Conservation (phyloP, 2,113 vertebrate genomes). For the Pseudorhombus dupliciocellatus region DNA sequence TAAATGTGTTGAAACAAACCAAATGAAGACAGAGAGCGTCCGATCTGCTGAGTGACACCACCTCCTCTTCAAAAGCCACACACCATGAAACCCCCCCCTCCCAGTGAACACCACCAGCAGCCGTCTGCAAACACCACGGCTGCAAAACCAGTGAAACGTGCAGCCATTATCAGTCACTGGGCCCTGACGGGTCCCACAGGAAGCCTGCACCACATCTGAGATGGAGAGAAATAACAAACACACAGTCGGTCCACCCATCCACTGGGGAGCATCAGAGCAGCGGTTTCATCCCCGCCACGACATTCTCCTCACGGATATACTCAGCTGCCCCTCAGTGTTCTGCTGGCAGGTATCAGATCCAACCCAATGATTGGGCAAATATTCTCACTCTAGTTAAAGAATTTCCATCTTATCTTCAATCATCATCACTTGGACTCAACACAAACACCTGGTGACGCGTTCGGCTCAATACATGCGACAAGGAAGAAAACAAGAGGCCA, state of each 20-base stretch:
- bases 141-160: slow-evolving; percentile 44
- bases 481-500: slow-evolving; percentile 1
- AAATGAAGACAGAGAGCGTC: slow-evolving; percentile 36
- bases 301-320: slow-evolving; percentile 47
- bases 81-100: slow-evolving; percentile 40
- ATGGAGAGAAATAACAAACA: slow-evolving; percentile 10
- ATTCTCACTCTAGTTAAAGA: neutral
- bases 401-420: neutral
- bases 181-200: slow-evolving; percentile 19
- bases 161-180: slow-evolving; percentile 56
- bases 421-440: slow-evolving; percentile 1
- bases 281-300: slow-evolving; percentile 21
- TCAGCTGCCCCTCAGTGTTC: slow-evolving; percentile 34
- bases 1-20: slow-evolving; percentile 47
- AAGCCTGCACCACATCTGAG: slow-evolving; percentile 5
- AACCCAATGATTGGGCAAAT: neutral
- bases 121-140: slow-evolving; percentile 54
- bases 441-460: slow-evolving; percentile 64
- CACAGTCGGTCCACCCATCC: slow-evolving; percentile 43
- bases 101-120: slow-evolving; percentile 1
- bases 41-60: slow-evolving; percentile 30
- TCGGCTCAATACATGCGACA: slow-evolving; percentile 38
- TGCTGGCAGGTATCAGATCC: slow-evolving; percentile 37
- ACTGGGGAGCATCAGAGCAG: slow-evolving; percentile 47
- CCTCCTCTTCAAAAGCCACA: slow-evolving; percentile 42